Base-by-base conservation (phyloP, 2,888 invertebrate genomes). In the Dendrolimus pini region DNA sequence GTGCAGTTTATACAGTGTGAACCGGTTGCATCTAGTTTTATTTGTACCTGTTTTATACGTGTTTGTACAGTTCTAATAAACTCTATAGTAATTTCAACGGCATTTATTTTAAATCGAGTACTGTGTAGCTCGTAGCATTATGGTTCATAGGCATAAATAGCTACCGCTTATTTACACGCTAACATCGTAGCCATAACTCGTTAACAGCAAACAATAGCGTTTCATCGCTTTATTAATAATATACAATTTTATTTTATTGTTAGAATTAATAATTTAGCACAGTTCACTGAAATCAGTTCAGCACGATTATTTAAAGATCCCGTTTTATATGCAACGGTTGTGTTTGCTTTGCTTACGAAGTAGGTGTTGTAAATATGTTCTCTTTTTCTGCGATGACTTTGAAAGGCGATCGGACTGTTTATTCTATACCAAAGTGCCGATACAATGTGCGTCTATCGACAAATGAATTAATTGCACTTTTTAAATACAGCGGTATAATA, bases 221-320 rank as follows among this genome's bases (percentile, higher is more conserved):
- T 66, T 67, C 63, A 67, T 65, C 65, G 64, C 63, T 65, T 68
- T 64, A 64, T 65, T 65, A 64, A 63, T 58, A 64, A 63, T 57
- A 65, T 61, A 60, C 30, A 30, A 6, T 61, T 63, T 59, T 59
- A 55, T 56, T 62, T 69, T 56, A 63, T 63, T 63, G 60, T 67
- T 65, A 65, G 67, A 66, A 62, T 60, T 67, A 69, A 64, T 61
- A 67, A 63, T 65, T 72, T 70, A 61, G 68, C 66, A 66, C 66
- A 63, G 66, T 68, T 69, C 62, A 65, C 66, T 67, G 71, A 66
- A 70, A 74, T 65, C 61, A 55, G 52, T 62, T 62, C 63, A 61
- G 59, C 64, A 62, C 64, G 62, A 72, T 73, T 75, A 72, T 78
- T 76, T 67, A 63, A 63, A 69, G 58, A 62, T 65, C 60, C 70